Percentiles rank a stretch among this genome's conserved stretches.
These are phyloP conservation scores for Rhinichthys osculus DNA, from an alignment of 2,797 vertebrate species.

Conservation along the genomic window DNA sequence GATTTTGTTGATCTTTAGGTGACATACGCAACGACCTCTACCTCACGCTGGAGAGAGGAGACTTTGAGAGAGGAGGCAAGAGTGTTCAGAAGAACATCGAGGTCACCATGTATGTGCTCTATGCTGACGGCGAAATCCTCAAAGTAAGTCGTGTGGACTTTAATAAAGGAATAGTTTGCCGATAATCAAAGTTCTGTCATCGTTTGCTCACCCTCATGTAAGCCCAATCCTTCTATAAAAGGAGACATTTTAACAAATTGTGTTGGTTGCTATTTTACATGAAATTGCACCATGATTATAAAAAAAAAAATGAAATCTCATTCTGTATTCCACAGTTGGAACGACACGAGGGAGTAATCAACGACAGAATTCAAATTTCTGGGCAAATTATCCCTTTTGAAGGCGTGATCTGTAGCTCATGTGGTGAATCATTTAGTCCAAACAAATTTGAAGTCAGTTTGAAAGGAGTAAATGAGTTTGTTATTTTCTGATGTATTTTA, in stretches of 20 bases:
- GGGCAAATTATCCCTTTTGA: not conserved
- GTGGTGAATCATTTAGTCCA: not conserved
- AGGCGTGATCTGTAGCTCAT: constrained; percentile 7
- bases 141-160: constrained; percentile 80
- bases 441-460: constrained; percentile 9
- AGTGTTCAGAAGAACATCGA: constrained; percentile 99
- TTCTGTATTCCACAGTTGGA: not conserved
- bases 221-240: not conserved
- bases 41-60: constrained; percentile 93
- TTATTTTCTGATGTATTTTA: constrained; percentile 18
- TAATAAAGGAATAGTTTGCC: not conserved
- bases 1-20: constrained; percentile 73
- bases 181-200: not conserved
- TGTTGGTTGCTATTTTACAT: not conserved
- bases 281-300: not conserved
- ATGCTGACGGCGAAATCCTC: constrained; percentile 94
- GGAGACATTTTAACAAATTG: not conserved
- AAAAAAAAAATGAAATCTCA: not conserved
- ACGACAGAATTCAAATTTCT: not conserved
- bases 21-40: constrained; percentile 97
- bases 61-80: constrained; percentile 97
- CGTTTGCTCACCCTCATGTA: not conserved
- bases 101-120: constrained; percentile 96
- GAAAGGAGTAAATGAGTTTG: constrained; percentile 2
- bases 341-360: not conserved